phyloP scores from a whole-genome alignment of 2,113 vertebrate species.

The Catharus fuscescens region DNA sequence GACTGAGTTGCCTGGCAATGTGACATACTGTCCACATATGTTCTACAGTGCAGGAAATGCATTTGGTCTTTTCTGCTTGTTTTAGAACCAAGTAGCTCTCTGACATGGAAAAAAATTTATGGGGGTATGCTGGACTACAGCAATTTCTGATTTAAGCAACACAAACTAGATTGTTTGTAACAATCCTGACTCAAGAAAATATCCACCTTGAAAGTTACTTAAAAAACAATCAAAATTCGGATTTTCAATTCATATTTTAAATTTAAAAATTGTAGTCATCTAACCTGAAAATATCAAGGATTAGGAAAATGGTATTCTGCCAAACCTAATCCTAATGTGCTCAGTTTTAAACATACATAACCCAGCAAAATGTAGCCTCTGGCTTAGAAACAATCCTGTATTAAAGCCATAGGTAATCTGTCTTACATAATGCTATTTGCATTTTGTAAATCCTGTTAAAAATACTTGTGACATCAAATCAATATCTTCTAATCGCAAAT shows the following conservation, averaged over 20 bases:
- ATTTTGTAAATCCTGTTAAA: slow-evolving; percentile 55
- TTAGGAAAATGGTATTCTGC: slow-evolving; percentile 1
- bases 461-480: slow-evolving; percentile 55
- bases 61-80: neutral
- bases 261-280: neutral
- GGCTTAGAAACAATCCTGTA: slow-evolving; percentile 47
- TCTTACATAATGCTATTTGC: slow-evolving; percentile 62
- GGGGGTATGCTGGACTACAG: neutral
- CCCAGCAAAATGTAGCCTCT: slow-evolving; percentile 43
- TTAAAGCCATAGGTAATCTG: slow-evolving; percentile 66
- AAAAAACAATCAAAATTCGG: neutral
- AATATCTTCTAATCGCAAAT: slow-evolving; percentile 17
- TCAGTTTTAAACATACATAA: neutral
- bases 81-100: neutral
- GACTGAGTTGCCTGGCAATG: neutral
- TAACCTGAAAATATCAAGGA: slow-evolving; percentile 4
- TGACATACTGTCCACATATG: neutral
- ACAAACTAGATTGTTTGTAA: neutral
- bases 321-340: slow-evolving; percentile 15
- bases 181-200: neutral
- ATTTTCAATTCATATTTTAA: neutral
- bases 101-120: neutral
- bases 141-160: neutral
- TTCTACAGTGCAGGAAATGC: neutral
- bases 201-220: neutral